These are phyloP conservation scores for Phataginus tetradactyla DNA, from an alignment of 2,797 vertebrate species.

Conservation along the genomic window DNA sequence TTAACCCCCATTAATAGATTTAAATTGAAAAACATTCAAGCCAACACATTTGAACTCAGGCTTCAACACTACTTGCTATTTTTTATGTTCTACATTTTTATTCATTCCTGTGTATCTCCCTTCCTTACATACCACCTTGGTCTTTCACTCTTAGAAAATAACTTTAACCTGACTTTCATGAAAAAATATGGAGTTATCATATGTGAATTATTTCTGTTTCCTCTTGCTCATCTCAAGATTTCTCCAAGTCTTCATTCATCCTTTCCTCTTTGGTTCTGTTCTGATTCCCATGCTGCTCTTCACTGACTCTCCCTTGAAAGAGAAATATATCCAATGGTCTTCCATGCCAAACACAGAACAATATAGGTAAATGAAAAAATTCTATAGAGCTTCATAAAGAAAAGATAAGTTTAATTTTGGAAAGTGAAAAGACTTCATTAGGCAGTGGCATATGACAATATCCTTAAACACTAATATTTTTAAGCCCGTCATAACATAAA, in stretches of 20 bases:
- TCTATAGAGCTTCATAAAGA: background rate
- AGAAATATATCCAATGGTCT: background rate
- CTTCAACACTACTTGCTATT: background rate
- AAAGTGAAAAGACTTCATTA: background rate
- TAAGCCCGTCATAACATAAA: background rate
- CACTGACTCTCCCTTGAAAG: background rate
- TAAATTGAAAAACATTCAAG: background rate
- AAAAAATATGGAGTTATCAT: background rate
- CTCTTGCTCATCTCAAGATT: background rate
- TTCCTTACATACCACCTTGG: background rate
- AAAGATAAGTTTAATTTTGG: background rate
- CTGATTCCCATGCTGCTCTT: background rate
- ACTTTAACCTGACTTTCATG: background rate
- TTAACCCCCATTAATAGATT: background rate
- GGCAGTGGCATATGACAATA: background rate
- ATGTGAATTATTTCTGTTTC: background rate
- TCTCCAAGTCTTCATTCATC: background rate
- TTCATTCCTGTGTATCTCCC: background rate
- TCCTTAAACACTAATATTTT: background rate
- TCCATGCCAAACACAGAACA: background rate
- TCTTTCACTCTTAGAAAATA: background rate
- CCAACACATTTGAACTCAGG: background rate
- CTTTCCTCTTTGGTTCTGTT: background rate
- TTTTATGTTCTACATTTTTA: background rate
- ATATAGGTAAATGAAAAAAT: background rate